Conservation (phyloP, 2,113 vertebrate species). For the Vireo altiloquus region DNA sequence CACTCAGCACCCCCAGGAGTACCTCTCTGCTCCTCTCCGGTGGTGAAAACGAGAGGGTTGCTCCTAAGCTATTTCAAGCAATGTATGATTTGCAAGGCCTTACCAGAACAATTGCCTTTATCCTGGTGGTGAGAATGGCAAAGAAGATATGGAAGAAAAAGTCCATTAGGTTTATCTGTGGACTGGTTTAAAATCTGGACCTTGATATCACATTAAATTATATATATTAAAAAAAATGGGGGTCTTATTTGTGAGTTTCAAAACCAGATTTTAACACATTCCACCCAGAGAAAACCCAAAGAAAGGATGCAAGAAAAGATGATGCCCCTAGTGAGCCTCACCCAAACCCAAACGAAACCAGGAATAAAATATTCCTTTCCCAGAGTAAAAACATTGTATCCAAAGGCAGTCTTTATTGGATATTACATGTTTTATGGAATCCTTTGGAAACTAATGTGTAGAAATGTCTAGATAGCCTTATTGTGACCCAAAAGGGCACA, state of each 20-base stretch:
- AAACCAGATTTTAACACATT: background rate
- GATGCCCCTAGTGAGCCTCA: background rate
- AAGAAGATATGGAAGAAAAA: background rate
- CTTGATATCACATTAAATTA: background rate
- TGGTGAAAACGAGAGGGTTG: background rate
- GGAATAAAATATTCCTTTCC: background rate
- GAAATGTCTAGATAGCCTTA: background rate
- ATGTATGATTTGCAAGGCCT: background rate
- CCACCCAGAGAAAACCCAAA: background rate
- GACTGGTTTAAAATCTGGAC: background rate
- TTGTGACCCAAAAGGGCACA: background rate
- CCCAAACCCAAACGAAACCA: background rate
- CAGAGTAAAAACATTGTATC: background rate
- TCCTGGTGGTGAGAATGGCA: background rate
- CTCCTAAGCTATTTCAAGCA: background rate
- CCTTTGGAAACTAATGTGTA: background rate
- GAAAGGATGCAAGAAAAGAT: background rate
- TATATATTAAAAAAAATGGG: fast-evolving
- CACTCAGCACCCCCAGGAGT: background rate
- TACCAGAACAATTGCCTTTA: background rate
- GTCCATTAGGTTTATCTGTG: background rate
- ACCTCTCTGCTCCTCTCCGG: background rate
- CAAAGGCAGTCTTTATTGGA: background rate
- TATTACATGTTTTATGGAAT: background rate
- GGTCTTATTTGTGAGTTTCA: background rate